Percentiles rank a stretch among this genome's conserved stretches.
Conservation (phyloP, 2,113 vertebrate genomes). For the Eulemur rufifrons region DNA sequence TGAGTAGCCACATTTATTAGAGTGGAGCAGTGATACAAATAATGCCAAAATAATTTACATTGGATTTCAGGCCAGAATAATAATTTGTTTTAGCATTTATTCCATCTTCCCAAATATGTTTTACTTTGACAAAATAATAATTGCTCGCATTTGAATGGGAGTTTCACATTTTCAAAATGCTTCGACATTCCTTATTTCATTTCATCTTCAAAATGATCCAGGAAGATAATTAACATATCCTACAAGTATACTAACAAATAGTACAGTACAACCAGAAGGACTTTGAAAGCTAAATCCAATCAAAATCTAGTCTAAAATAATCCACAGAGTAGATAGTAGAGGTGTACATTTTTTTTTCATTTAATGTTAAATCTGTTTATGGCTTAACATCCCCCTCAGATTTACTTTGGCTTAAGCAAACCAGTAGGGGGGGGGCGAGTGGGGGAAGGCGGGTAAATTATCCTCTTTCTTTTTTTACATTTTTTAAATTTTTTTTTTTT, state of each 20-base stretch:
- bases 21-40: not conserved
- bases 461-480: not conserved
- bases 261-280: not conserved
- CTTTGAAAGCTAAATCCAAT: not conserved
- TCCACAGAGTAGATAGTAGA: not conserved
- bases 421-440: too few relatives aligned
- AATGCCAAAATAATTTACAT: conserved; percentile 32
- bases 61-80: not conserved
- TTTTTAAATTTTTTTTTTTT: not conserved
- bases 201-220: not conserved
- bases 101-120: conserved; percentile 24
- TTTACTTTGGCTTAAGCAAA: conserved; percentile 37
- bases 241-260: not conserved
- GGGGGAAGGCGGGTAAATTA: too few relatives aligned
- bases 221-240: not conserved
- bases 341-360: not conserved
- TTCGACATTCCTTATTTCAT: conserved; percentile 23
- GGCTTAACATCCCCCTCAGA: not conserved
- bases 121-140: conserved; percentile 11
- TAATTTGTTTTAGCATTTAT: not conserved
- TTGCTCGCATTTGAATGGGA: conserved; percentile 21
- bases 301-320: not conserved
- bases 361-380: conserved; percentile 36
- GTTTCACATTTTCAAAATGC: conserved; percentile 40
- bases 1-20: not conserved